A percentile compares a stretch with the other conserved stretches of the same genome.
These are phyloP conservation scores for Kryptolebias ocellatus DNA, from an alignment of 2,797 vertebrate species.

Conservation along the genomic window DNA sequence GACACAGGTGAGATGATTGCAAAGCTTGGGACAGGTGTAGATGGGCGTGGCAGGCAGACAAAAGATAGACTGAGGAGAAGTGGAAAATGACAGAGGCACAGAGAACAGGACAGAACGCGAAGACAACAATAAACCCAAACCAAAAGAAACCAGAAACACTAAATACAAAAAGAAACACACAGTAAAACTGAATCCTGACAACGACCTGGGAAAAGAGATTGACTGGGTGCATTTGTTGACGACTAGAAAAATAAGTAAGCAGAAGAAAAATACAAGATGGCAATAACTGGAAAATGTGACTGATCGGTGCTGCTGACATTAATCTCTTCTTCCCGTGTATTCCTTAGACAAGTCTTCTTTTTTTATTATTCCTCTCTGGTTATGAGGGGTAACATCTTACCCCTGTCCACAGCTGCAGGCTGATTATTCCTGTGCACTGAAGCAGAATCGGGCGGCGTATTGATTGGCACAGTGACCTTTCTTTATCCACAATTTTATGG, in stretches of 20 bases:
- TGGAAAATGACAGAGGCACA: too few relatives aligned
- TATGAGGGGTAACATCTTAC: slow-evolving; percentile 35
- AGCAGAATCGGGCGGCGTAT: slow-evolving; percentile 61
- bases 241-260: neutral
- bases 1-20: too few relatives aligned
- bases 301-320: neutral
- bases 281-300: slow-evolving; percentile 8
- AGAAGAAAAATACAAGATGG: slow-evolving; percentile 9
- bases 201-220: neutral
- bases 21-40: too few relatives aligned
- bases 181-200: too few relatives aligned
- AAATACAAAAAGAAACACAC: too few relatives aligned
- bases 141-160: too few relatives aligned
- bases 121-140: too few relatives aligned
- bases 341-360: slow-evolving; percentile 17
- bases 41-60: too few relatives aligned
- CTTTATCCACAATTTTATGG: slow-evolving; percentile 22
- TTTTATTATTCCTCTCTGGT: slow-evolving; percentile 20
- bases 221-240: neutral
- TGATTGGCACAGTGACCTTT: slow-evolving; percentile 77
- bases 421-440: slow-evolving; percentile 59
- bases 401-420: slow-evolving; percentile 25
- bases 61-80: too few relatives aligned
- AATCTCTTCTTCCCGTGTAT: slow-evolving; percentile 18
- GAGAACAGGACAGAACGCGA: too few relatives aligned